Evolutionary conservation across 2,888 invertebrate species (phyloP).

Genomic region (Drosophila trichaetosa): DNA sequence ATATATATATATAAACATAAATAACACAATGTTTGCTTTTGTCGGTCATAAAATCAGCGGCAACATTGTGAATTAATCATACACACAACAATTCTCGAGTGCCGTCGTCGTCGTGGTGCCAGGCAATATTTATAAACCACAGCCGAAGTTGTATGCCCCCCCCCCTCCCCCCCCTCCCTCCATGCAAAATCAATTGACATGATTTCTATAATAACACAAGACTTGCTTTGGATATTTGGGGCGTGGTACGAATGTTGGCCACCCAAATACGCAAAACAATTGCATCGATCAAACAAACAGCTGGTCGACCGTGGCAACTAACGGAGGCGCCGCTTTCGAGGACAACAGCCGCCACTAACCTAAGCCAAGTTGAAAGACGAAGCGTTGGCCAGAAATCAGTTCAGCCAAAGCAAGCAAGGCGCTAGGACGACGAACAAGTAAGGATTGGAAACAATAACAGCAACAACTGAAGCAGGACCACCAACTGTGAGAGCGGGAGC

Average conservation of each 20-base stretch:
- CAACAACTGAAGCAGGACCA: background rate
- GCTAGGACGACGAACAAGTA: slow-evolving; percentile 47
- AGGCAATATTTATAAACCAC: slow-evolving; percentile 43
- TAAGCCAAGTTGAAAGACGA: slow-evolving; percentile 74
- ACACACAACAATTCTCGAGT: slow-evolving; percentile 44
- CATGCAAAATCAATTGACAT: slow-evolving; percentile 75
- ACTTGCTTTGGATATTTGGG: slow-evolving; percentile 43
- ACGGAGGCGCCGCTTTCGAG: slow-evolving; percentile 34
- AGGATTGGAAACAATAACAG: background rate
- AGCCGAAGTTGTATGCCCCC: slow-evolving; percentile 24
- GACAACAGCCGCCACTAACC: slow-evolving; percentile 65
- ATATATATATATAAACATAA: background rate
- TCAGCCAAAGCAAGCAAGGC: slow-evolving; percentile 61
- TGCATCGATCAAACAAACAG: slow-evolving; percentile 68
- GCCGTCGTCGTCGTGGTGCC: slow-evolving; percentile 51
- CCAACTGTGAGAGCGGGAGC: background rate
- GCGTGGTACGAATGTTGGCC: slow-evolving; percentile 73
- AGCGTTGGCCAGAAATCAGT: slow-evolving; percentile 79
- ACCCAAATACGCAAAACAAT: slow-evolving; percentile 77
- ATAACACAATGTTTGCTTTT: slow-evolving; percentile 48
- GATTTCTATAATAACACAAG: slow-evolving; percentile 58
- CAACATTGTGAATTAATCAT: slow-evolving; percentile 75
- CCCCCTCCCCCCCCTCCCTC: background rate
- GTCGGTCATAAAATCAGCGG: slow-evolving; percentile 72
- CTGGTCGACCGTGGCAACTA: slow-evolving; percentile 43